Evolutionary conservation across 2,797 vertebrate genomes (phyloP), one percentile per base, ranked within the genome.

Genomic region (Melopsittacus undulatus): DNA sequence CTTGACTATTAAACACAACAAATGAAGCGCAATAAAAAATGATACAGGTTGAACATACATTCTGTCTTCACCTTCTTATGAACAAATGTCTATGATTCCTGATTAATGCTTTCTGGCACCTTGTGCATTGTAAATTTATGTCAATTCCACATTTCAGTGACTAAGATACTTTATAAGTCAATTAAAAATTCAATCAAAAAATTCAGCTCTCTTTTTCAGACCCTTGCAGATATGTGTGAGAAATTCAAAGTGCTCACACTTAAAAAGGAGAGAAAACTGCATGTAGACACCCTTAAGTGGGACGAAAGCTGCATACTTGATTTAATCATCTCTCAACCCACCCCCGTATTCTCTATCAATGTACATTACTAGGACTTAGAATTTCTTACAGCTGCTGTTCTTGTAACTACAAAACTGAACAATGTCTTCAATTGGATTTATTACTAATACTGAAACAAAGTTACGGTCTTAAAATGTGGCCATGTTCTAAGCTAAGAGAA

Each of bases 131-230:
- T 0, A 1, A 94, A 81, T 93, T 94, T 82, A 84, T 59, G 75
- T 52, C 68, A 83, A 34, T 86, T 94, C 90, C 92, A 69, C 52
- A 94, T 85, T 83, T 77, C 48, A 79, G 67, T 68, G 79, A 92
- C 68, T 85, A 85, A 89, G 59, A 67, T 22, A 52, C 48, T 91
- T 85, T 79, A 54, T 57, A 95, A 8, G 23, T 62, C 63, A 91
- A 87, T 92, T 94, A 85, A 80, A 95, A 86, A 87, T 74, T 70
- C 40, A 90, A 27, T 73, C 2, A 79, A 86, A 96, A 91, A 81
- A 49, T 1, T 27, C 34, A 42, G 12, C 9, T 73, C 54, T 83
- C 45, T 59, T 36, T 59, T 36, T 54, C 52, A 77, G 67, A 79
- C 82, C 45, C 30, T 87, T 89, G 78, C 10, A 89, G 73, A 92